Percentiles rank a stretch among this genome's conserved stretches.
phyloP scores from a whole-genome alignment of 2,888 invertebrate genomes.

The Lacanobia oleracea region DNA sequence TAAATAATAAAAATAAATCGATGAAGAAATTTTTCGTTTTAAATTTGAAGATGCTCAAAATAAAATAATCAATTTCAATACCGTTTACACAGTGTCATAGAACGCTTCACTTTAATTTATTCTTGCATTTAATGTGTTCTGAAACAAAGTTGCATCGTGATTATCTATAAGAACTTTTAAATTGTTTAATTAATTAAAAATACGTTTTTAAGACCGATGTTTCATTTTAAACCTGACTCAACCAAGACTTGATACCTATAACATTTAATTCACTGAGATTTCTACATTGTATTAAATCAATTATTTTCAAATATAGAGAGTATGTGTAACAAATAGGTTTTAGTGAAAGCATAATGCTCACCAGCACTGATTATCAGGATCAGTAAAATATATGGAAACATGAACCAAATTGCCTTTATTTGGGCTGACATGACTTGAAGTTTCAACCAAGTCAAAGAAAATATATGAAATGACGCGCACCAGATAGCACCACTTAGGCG shows the following conservation, averaged over 20 bases:
- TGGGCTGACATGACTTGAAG: not conserved
- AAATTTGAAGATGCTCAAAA: not conserved
- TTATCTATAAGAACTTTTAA: slow-evolving; percentile 13
- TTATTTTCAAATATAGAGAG: not conserved
- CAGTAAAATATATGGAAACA: not conserved
- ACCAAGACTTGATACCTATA: not conserved
- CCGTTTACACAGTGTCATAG: slow-evolving; percentile 44
- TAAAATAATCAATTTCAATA: slow-evolving; percentile 52
- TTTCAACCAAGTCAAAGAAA: not conserved
- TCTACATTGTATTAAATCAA: slow-evolving; percentile 16
- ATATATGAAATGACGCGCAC: too few relatives aligned
- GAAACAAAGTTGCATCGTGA: slow-evolving; percentile 47
- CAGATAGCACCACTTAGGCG: too few relatives aligned
- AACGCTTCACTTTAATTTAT: slow-evolving; percentile 23
- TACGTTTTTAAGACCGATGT: slow-evolving; percentile 19
- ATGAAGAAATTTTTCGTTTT: not conserved
- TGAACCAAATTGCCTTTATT: too few relatives aligned
- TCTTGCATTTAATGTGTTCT: slow-evolving; percentile 40
- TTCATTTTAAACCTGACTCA: slow-evolving; percentile 18
- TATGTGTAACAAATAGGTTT: slow-evolving; percentile 7
- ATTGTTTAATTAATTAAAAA: slow-evolving; percentile 10
- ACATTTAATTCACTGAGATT: slow-evolving; percentile 20
- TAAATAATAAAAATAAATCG: not conserved
- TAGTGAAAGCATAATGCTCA: slow-evolving; percentile 22
- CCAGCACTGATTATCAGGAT: not conserved